Base-by-base conservation (phyloP, 1,140 invertebrate genomes). In the Calosoma granatense region DNA sequence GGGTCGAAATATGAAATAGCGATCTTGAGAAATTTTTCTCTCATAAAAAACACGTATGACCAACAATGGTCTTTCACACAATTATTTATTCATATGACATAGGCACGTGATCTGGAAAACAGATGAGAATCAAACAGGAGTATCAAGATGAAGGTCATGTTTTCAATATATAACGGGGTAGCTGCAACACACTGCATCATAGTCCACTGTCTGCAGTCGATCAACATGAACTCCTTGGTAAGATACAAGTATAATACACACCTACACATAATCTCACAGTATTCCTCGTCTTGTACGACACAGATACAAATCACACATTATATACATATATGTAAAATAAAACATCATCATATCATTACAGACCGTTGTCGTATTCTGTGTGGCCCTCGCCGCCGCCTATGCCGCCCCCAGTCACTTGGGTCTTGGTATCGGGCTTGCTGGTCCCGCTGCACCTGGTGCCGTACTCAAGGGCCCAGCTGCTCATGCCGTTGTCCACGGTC, bases 171-270 rank as follows among this genome's bases (percentile, higher is more conserved):
- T 11, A 47, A 6, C 6, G 6, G 15, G 41, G 41, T 6, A 12
- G 41, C 15, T 47, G 41, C 41, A 47, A 12, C 4, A 4, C 4
- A 17, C 17, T 12, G 41, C 9, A 47, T 9, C 41, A 47, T 4
- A 47, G 41, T 47, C 3, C 15, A 11, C 41, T 47, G 41, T 47
- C 41, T 47, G 15, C 17, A 47, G 41, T 47, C 3, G 9, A 57
- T 43, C 55, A 60, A 30, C 30, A 65, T 65, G 64, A 64, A 65
- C 61, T 64, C 62, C 55, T 57, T 65, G 64, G 64, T 65, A 65
- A 65, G 62, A 22, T 22, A 55, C 19, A 53, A n/a, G n/a, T n/a
- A n/a, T n/a, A n/a, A n/a, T n/a, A n/a, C n/a, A n/a, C n/a, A n/a
- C n/a, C n/a, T n/a, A n/a, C n/a, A n/a, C n/a, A n/a, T n/a, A n/a